Percentiles rank a stretch among this genome's conserved stretches.
phyloP scores from a whole-genome alignment of 2,113 vertebrate species.

The Varanus salvator region DNA sequence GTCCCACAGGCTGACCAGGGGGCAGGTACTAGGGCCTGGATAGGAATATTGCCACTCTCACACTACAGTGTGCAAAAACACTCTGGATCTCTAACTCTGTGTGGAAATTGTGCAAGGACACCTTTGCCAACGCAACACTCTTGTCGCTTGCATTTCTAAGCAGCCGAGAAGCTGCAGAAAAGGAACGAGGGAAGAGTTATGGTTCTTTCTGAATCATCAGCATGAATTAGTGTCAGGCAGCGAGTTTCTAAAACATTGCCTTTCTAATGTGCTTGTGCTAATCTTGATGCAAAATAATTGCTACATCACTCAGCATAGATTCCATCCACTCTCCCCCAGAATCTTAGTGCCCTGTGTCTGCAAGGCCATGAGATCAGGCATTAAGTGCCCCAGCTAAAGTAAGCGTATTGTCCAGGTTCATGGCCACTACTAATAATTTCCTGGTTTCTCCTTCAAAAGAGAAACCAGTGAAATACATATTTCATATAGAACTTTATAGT shows the following conservation, averaged over 20 bases:
- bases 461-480: neutral
- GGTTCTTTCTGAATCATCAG: neutral
- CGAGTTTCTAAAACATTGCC: neutral
- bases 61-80: no score
- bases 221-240: neutral
- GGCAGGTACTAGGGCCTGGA: no score
- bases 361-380: neutral
- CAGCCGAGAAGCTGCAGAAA: neutral
- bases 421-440: neutral
- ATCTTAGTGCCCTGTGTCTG: neutral
- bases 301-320: neutral
- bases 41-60: no score
- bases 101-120: neutral
- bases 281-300: neutral
- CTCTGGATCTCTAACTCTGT: neutral
- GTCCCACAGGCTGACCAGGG: no score
- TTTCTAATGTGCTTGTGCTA: neutral
- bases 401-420: neutral
- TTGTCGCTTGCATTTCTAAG: neutral
- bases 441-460: neutral
- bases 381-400: neutral
- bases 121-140: neutral
- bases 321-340: neutral
- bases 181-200: neutral
- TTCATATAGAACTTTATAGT: neutral